A percentile compares a stretch with the other conserved stretches of the same genome.
Conservation (phyloP, 2,888 invertebrate species). For the Perithous albicinctus region DNA sequence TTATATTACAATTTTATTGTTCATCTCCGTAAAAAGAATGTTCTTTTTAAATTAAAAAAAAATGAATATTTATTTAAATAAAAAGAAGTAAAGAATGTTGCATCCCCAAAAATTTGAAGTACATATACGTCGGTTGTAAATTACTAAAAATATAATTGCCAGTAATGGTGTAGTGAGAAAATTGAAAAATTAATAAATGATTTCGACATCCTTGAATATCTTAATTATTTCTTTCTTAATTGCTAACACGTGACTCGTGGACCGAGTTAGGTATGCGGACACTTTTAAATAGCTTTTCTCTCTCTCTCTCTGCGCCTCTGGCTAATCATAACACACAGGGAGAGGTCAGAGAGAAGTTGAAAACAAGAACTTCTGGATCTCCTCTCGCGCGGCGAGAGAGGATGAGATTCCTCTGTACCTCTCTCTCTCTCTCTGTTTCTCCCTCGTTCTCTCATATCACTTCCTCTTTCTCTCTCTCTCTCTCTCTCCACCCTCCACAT, state of each 20-base stretch:
- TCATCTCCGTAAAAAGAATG: too few species aligned
- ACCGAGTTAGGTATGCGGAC: conserved; percentile 15
- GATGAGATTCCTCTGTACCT: background rate
- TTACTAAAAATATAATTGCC: background rate
- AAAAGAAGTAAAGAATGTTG: too few species aligned
- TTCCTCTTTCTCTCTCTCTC: background rate
- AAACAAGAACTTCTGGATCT: conserved; percentile 30
- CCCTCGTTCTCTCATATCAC: background rate
- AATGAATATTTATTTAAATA: too few species aligned
- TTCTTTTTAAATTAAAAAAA: too few species aligned
- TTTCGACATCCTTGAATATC: background rate
- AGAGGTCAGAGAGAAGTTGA: background rate
- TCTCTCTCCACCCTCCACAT: conserved; percentile 16
- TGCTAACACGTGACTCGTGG: conserved; percentile 2
- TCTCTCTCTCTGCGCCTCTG: background rate
- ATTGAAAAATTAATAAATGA: background rate
- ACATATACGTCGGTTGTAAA: background rate
- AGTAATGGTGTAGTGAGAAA: background rate
- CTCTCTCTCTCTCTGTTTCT: background rate
- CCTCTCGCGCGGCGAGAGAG: conserved; percentile 10
- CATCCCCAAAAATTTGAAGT: background rate
- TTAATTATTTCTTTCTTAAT: background rate
- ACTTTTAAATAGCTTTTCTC: conserved; percentile 17
- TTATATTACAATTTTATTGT: too few species aligned
- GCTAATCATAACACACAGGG: conserved; percentile 6